Evolutionary conservation across 2,888 invertebrate species (phyloP), one percentile per base, ranked within the genome.

Genomic region (Gibbula magus): DNA sequence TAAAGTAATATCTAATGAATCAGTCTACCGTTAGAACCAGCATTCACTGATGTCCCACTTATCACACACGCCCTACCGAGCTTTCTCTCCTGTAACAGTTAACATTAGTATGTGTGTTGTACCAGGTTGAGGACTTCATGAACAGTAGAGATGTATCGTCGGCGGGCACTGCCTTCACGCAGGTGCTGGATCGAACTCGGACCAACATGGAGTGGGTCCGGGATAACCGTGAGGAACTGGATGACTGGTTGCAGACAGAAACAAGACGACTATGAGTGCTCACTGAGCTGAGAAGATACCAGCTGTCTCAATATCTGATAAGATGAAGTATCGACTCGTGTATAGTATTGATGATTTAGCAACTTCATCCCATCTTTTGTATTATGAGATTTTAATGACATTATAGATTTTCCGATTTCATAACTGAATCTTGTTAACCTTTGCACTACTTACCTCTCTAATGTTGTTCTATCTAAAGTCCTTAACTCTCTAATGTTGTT

Each of bases 131-230:
- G 25, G 67, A 61, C 25, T 61, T 77, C n/a, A 51, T 67, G 51
- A 39, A 77, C 61, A 51, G 61, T 18, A 25, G 29, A 3, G 25
- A 77, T 8, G 39, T 51, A 18, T 56, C 29, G 13, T 16, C 22
- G 5, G 45, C 29, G 35, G 66, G 22, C 16, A 18, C 66, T 7
- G 61, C 77, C 16, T 45, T 77, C n/a, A 67, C 25, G 20, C 45
- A 45, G 66, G 77, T 61, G 20, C 20, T 67, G 5, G 77, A 77
- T 2, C n/a, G 20, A 35, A 78, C 78, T 3, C 5, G 70, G 22
- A 45, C 73, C 16, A 78, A 78, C 39, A 73, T 78, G 1, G 73
- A 78, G 20, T 78, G 78, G 78, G 32, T 78, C 29, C 16, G 16
- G 0, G 35, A 73, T n/a, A 73, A 78, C 70, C 73, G 73, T 25